Evolutionary conservation across 92 coral and sea anemone genomes (phyloP).

Genomic region (Montipora capitata): DNA sequence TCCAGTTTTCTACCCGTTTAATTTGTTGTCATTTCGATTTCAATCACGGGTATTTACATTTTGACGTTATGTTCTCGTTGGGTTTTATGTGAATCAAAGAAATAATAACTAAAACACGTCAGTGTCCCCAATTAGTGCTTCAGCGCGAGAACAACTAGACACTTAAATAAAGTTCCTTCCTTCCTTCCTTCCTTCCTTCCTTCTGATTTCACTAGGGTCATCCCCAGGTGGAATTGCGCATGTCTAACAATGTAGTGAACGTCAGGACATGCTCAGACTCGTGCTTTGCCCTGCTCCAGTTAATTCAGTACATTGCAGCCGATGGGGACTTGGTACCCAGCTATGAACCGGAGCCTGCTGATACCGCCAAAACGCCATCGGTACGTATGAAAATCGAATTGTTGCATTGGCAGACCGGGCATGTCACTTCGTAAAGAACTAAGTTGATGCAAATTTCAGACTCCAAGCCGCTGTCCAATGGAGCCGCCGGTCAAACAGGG

Average conservation of each 20-base stretch:
- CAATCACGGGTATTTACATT: too few species aligned
- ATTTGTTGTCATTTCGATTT: too few species aligned
- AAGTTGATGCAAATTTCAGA: slow-evolving; percentile 37
- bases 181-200: too few species aligned
- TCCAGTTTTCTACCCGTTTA: too few species aligned
- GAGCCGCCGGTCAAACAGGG: slow-evolving; percentile 96
- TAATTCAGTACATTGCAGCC: slow-evolving; percentile 94
- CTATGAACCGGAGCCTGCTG: slow-evolving; percentile 83
- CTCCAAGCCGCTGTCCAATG: slow-evolving; percentile 87
- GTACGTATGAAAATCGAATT: slow-evolving; percentile 18
- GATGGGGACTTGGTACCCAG: slow-evolving; percentile 98
- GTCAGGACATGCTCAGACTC: slow-evolving; percentile 98
- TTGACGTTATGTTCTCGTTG: too few species aligned
- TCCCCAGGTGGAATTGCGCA: slow-evolving; percentile 93
- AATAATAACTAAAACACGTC: too few species aligned
- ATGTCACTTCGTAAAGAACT: background rate
- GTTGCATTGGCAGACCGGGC: background rate
- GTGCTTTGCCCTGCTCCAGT: slow-evolving; percentile 94
- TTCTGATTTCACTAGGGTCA: slow-evolving; percentile 62
- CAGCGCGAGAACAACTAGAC: too few species aligned
- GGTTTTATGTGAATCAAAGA: too few species aligned
- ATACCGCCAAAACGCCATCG: slow-evolving; percentile 63
- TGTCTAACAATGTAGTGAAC: slow-evolving; percentile 92
- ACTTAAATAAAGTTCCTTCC: too few species aligned
- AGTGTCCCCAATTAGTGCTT: too few species aligned